Percentiles rank a stretch among this genome's conserved stretches.
Conservation (phyloP, 2,113 vertebrate species). For the Epinephelus fuscoguttatus region DNA sequence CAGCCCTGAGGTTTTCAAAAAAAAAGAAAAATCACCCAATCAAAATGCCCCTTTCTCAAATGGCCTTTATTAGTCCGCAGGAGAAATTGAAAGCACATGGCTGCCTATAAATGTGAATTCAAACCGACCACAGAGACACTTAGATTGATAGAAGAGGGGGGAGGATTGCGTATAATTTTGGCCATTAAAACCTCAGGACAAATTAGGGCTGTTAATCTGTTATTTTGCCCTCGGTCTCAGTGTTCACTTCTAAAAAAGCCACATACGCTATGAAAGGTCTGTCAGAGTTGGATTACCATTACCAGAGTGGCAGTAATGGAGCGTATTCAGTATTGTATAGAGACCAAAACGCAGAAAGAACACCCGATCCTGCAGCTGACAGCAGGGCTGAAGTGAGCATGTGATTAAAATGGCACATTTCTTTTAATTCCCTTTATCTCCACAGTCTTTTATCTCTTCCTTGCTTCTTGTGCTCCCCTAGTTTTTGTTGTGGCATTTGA, state of each 20-base stretch:
- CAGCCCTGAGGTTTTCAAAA: constrained; percentile 59
- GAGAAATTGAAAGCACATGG: constrained; percentile 84
- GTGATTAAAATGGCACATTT: constrained; percentile 10
- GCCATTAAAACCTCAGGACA: constrained; percentile 84
- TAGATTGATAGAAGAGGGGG: constrained; percentile 72
- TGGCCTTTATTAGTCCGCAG: constrained; percentile 76
- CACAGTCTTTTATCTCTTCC: constrained; percentile 7
- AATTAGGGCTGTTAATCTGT: constrained; percentile 84
- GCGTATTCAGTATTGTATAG: not conserved
- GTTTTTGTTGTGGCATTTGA: constrained; percentile 34
- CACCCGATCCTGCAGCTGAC: constrained; percentile 21
- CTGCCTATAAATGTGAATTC: constrained; percentile 67
- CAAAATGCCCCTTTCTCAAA: constrained; percentile 72
- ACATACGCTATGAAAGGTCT: constrained; percentile 57
- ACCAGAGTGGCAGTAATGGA: constrained; percentile 54
- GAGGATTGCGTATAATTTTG: constrained; percentile 70
- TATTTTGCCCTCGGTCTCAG: constrained; percentile 75
- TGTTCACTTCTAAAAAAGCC: constrained; percentile 49
- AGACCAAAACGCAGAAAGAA: constrained; percentile 13
- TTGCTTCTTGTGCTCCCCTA: constrained; percentile 4
- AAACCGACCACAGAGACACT: constrained; percentile 76
- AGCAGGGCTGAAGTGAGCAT: not conserved
- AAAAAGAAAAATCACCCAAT: constrained; percentile 62
- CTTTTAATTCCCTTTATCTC: constrained; percentile 33
- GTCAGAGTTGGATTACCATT: constrained; percentile 63